Percentiles rank a stretch among this genome's conserved stretches.
Evolutionary conservation across 2,113 vertebrate genomes (phyloP).

Genomic region (Lepisosteus osseus): DNA sequence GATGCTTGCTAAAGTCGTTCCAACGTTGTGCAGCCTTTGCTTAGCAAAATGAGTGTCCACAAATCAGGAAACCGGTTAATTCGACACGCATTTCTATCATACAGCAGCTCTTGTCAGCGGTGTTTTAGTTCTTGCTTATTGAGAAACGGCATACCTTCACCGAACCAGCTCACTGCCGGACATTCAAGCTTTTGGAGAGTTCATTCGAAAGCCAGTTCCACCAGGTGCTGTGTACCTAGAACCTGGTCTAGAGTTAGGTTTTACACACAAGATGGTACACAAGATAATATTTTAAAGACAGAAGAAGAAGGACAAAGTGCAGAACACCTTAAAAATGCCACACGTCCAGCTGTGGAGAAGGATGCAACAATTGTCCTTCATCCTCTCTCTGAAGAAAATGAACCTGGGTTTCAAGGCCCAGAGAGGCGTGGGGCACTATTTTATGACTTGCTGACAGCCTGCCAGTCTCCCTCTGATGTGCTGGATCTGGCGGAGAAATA

Average conservation of each 20-base stretch:
- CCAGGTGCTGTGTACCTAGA: too few species aligned
- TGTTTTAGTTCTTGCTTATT: too few species aligned
- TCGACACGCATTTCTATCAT: too few species aligned
- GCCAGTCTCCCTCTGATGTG: slow-evolving; percentile 72
- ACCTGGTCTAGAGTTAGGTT: slow-evolving; percentile 24
- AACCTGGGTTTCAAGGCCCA: background rate
- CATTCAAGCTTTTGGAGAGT: too few species aligned
- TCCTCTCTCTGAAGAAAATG: background rate
- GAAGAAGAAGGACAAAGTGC: background rate
- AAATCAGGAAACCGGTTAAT: too few species aligned
- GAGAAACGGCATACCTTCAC: too few species aligned
- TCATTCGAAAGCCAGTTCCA: too few species aligned
- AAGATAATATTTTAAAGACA: background rate
- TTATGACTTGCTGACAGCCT: slow-evolving; percentile 46
- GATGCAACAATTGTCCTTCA: background rate
- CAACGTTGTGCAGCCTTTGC: too few species aligned
- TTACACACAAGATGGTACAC: slow-evolving; percentile 25
- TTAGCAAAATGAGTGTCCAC: too few species aligned
- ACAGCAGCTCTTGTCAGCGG: too few species aligned
- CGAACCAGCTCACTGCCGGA: too few species aligned
- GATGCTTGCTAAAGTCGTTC: too few species aligned
- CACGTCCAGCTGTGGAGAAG: background rate
- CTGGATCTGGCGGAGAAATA: slow-evolving; percentile 60
- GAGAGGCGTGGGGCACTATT: background rate
- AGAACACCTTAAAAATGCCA: background rate